Evolutionary conservation across 1,140 invertebrate genomes (phyloP).

Genomic region (Trigoniulus corallinus): DNA sequence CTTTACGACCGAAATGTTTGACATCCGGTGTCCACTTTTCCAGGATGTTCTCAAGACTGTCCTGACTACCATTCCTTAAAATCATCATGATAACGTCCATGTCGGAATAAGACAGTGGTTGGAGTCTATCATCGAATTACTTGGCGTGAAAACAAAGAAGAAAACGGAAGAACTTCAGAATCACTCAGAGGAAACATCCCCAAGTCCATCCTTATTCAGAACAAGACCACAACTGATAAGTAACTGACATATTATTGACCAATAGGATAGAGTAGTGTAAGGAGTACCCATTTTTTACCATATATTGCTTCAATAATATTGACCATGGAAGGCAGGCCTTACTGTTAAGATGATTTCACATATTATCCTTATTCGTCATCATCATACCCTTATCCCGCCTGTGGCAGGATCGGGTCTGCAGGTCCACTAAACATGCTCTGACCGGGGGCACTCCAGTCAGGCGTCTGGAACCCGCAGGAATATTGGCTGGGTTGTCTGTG

Average conservation of each 20-base stretch:
- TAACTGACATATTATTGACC: neutral
- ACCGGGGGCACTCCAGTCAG: no score
- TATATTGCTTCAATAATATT: no score
- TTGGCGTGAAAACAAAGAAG: no score
- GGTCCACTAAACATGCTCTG: no score
- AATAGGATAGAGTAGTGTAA: neutral
- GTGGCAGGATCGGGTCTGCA: no score
- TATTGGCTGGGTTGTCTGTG: no score
- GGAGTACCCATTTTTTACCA: no score
- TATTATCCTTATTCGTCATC: no score
- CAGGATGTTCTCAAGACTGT: conserved; percentile 92
- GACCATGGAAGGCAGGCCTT: no score
- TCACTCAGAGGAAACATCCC: conserved; percentile 93
- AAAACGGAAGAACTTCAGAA: conserved; percentile 94
- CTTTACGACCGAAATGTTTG: conserved; percentile 95
- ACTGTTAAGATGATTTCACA: no score
- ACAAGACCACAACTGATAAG: neutral
- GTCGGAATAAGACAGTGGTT: conserved; percentile 91
- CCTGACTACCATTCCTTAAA: conserved; percentile 92
- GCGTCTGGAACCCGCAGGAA: no score
- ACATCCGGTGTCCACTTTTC: conserved; percentile 97
- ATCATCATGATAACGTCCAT: conserved; percentile 97
- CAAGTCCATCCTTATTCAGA: conserved; percentile 30
- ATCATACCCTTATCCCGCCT: no score
- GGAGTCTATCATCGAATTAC: conserved; percentile 92